Percentiles rank a stretch among this genome's conserved stretches.
phyloP scores from a whole-genome alignment of 2,888 invertebrate genomes.

The Muschampia plurimacula region DNA sequence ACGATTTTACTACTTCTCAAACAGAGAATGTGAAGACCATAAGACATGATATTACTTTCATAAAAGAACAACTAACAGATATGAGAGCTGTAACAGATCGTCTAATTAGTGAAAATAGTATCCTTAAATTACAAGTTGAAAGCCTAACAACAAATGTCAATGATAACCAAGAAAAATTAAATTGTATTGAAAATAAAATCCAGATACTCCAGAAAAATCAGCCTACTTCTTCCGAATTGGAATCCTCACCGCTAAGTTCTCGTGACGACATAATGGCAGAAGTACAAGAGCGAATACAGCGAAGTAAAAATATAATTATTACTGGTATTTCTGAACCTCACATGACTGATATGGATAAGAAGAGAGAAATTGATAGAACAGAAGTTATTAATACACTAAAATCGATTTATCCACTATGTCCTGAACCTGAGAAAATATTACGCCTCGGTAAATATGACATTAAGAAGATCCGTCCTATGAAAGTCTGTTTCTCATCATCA shows the following conservation, averaged over 20 bases:
- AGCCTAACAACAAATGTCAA: neutral
- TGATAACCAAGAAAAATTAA: conserved; percentile 4
- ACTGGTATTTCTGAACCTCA: conserved; percentile 28
- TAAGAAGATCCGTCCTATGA: conserved; percentile 31
- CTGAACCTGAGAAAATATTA: conserved; percentile 25
- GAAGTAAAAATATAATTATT: conserved; percentile 31
- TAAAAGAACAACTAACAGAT: conserved; percentile 20
- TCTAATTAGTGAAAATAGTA: conserved; percentile 9
- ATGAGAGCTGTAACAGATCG: conserved; percentile 5
- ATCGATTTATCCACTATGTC: conserved; percentile 4
- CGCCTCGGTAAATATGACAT: conserved; percentile 22
- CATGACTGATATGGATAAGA: neutral
- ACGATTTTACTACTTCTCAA: neutral
- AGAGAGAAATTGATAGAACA: conserved; percentile 4
- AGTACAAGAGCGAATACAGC: conserved; percentile 26
- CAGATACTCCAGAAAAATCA: neutral
- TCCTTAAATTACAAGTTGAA: conserved; percentile 7
- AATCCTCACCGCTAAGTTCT: neutral
- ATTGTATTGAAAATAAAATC: conserved; percentile 3
- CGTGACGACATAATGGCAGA: conserved; percentile 11
- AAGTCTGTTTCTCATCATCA: conserved; percentile 19
- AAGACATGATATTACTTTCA: conserved; percentile 18
- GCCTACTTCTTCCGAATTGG: neutral
- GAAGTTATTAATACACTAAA: conserved; percentile 11
- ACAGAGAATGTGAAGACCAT: neutral